These are phyloP conservation scores for Trichosurus vulpecula DNA, from an alignment of 2,797 vertebrate species.

Conservation along the genomic window DNA sequence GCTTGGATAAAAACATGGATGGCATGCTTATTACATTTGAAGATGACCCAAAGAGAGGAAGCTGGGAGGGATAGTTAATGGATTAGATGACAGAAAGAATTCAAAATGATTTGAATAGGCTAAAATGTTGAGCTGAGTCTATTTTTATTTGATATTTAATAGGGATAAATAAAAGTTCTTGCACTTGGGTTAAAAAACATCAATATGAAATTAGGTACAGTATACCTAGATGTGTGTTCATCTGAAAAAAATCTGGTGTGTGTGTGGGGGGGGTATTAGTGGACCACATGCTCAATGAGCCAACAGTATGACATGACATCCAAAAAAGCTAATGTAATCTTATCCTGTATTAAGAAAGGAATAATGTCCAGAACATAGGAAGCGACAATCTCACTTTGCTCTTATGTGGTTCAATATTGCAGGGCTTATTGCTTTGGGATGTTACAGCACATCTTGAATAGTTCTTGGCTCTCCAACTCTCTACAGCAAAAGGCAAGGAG, in stretches of 20 bases:
- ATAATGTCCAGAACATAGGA: neutral
- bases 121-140: neutral
- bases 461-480: neutral
- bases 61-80: neutral
- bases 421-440: neutral
- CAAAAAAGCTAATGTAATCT: neutral
- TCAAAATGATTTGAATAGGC: neutral
- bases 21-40: neutral
- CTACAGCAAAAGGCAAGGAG: neutral
- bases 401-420: neutral
- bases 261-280: no score
- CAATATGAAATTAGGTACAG: neutral
- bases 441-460: neutral
- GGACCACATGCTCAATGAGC: no score
- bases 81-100: neutral
- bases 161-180: neutral
- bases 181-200: neutral
- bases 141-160: neutral
- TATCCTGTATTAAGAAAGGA: neutral
- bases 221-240: neutral
- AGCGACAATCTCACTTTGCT: neutral
- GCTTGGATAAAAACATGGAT: neutral
- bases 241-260: neutral
- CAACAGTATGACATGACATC: no score
- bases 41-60: neutral